Evolutionary conservation across 2,113 vertebrate genomes (phyloP), one percentile per base, ranked within the genome.

Genomic region (Hassar affinis): DNA sequence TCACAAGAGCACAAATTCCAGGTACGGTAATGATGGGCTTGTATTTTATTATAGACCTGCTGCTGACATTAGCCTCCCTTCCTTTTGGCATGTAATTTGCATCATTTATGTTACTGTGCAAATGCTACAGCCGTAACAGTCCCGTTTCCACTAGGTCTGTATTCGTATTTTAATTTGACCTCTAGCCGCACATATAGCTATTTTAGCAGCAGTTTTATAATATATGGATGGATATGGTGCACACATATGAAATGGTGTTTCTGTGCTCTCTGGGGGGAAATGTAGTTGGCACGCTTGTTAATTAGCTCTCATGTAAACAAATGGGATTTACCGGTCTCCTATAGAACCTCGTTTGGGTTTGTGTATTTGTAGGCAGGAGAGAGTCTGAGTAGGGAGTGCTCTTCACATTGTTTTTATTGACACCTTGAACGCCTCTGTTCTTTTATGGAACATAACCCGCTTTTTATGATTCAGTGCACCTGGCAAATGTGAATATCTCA

Each of bases 231-330:
- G n/a, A n/a, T n/a, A n/a, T n/a, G n/a, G n/a, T n/a, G n/a, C 22
- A 22, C 18, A 62, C 42, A 17, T 51, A 10, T 6, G 18, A 35
- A 51, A 9, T 57, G 15, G 14, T 45, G 30, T 51, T 30, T 75
- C 54, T 51, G 42, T 25, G 71, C 30, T 66, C 79, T 82, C 75
- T 72, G 51, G 78, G 83, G n/a, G 86, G 52, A 56, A 78, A 76
- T 79, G 51, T 69, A 84, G 79, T 87, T 89, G 59, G 17, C 80
- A 57, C 64, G 77, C 84, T 82, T 80, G 72, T 78, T 87, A 85
- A 89, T 87, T 87, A 86, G 64, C 42, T 30, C 71, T 56, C 80
- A 57, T 86, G 83, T 87, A 89, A 86, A 89, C 86, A 89, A 87
- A 87, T 78, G 85, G 77, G 85, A 86, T 56, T 86, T 85, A 51